Percentiles rank a stretch among this genome's conserved stretches.
These are phyloP conservation scores for Procapra przewalskii DNA, from an alignment of 2,113 vertebrate species.

Conservation along the genomic window DNA sequence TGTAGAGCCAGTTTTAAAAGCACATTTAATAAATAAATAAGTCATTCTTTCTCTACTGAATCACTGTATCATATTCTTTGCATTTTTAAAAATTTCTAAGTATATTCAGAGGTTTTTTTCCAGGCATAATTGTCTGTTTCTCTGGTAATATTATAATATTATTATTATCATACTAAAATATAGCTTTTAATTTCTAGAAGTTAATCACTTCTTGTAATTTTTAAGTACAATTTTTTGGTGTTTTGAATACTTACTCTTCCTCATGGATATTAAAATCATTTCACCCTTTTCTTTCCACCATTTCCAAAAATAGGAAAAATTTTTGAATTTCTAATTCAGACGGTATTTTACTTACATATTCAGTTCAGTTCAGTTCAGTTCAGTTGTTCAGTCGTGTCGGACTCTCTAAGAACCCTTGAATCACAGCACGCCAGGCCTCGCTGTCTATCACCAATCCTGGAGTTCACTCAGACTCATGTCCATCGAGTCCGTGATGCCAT, in stretches of 20 bases:
- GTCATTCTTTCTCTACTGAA: background rate
- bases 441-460: too few relatives aligned
- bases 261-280: background rate
- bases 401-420: too few relatives aligned
- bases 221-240: background rate
- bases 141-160: background rate
- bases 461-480: too few relatives aligned
- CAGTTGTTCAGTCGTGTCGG: too few relatives aligned
- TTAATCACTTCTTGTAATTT: background rate
- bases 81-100: background rate
- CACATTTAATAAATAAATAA: background rate
- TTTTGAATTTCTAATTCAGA: background rate
- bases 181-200: constrained; percentile 9
- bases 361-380: too few relatives aligned
- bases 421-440: too few relatives aligned
- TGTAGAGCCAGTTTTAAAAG: background rate
- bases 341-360: background rate
- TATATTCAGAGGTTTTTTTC: background rate
- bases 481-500: too few relatives aligned
- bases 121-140: background rate
- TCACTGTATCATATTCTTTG: background rate
- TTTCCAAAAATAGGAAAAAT: background rate
- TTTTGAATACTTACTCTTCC: background rate
- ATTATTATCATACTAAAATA: background rate
- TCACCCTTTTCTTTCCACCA: background rate